These are phyloP conservation scores for Melipona beecheii DNA, from an alignment of 2,888 invertebrate genomes.

Conservation along the genomic window DNA sequence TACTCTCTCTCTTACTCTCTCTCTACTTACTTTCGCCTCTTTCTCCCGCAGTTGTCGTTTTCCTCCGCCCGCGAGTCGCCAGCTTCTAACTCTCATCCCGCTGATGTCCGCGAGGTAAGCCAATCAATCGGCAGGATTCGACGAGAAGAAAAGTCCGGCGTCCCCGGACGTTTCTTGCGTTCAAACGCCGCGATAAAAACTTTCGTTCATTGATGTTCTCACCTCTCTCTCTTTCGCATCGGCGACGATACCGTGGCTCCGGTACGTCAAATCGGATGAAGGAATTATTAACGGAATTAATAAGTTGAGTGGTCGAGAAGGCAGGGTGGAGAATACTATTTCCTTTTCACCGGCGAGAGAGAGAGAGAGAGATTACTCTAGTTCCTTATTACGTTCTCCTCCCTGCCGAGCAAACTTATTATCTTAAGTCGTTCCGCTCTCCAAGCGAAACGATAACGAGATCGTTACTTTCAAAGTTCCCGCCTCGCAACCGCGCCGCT, in stretches of 20 bases:
- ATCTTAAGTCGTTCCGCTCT: conserved; percentile 71
- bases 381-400: conserved; percentile 70
- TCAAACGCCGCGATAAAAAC: conserved; percentile 34
- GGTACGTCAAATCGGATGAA: conserved; percentile 68
- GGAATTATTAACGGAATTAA: conserved; percentile 72
- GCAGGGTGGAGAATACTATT: conserved; percentile 56
- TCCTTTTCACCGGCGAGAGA: conserved; percentile 48
- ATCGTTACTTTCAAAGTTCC: conserved; percentile 71
- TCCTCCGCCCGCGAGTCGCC: neutral
- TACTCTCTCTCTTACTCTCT: neutral
- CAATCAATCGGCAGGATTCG: conserved; percentile 10
- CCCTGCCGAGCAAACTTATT: conserved; percentile 68
- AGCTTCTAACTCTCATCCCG: neutral
- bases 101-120: neutral
- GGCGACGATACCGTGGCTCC: conserved; percentile 31
- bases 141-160: conserved; percentile 4
- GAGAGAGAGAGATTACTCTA: conserved; percentile 59
- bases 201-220: conserved; percentile 16
- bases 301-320: conserved; percentile 68
- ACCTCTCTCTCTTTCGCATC: conserved; percentile 28
- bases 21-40: no score
- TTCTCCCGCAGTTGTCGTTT: neutral
- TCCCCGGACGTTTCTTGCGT: neutral
- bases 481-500: conserved; percentile 64
- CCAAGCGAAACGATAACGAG: conserved; percentile 70